Percentiles rank a stretch among this genome's conserved stretches.
Evolutionary conservation across 1,140 invertebrate species (phyloP).

Genomic region (Drosophila kohkoa): DNA sequence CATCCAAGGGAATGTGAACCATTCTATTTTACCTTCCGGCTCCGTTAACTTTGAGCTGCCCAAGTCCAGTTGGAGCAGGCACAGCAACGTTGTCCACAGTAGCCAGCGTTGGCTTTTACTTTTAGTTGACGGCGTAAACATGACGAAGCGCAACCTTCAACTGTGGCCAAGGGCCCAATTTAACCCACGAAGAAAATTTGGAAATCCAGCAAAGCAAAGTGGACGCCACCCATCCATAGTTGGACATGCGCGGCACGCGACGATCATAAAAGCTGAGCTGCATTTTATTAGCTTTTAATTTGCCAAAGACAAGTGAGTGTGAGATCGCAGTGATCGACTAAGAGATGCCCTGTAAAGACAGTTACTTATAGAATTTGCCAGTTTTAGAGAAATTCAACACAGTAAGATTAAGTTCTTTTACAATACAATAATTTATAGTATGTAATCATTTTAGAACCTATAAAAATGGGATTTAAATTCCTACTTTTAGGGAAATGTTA

Average conservation of each 20-base stretch:
- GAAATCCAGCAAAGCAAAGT: conserved; percentile 19
- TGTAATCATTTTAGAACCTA: too few species aligned
- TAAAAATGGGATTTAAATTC: too few species aligned
- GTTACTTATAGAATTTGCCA: too few species aligned
- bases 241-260: conserved; percentile 63
- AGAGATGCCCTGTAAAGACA: conserved; percentile 2
- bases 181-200: conserved; percentile 66
- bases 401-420: too few species aligned
- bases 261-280: conserved; percentile 67
- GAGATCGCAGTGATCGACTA: conserved; percentile 3
- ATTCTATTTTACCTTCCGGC: conserved; percentile 51
- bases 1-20: conserved; percentile 57
- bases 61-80: not conserved
- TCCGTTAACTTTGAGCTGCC: not conserved
- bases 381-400: too few species aligned
- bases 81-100: conserved; percentile 6
- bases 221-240: conserved; percentile 35
- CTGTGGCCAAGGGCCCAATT: conserved; percentile 41
- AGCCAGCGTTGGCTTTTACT: conserved; percentile 61
- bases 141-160: conserved; percentile 49
- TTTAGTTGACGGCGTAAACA: conserved; percentile 44
- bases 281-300: conserved; percentile 57
- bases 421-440: too few species aligned
- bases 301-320: conserved; percentile 10
- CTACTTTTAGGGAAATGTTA: too few species aligned